phyloP scores from a whole-genome alignment of 2,797 vertebrate species.

The Lacerta bilineata region DNA sequence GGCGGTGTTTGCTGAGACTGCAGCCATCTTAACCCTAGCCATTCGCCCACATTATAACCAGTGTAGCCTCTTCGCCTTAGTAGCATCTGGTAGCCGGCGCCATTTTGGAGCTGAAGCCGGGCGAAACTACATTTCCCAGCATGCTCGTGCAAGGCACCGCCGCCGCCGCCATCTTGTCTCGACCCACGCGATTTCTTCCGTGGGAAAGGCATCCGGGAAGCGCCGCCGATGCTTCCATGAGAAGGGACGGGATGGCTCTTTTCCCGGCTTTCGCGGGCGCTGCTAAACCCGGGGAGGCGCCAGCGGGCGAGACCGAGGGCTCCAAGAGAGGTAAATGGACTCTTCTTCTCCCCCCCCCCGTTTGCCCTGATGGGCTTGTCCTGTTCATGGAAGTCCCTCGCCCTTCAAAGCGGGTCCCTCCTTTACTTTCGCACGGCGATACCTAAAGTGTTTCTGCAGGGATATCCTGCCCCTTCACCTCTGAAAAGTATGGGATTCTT shows the following conservation, averaged over 20 bases:
- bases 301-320: constrained; percentile 37
- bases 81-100: not conserved
- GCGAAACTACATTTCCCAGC: constrained; percentile 63
- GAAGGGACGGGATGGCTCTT: constrained; percentile 66
- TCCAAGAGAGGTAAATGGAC: constrained; percentile 66
- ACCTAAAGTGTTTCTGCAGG: not conserved
- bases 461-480: too few species aligned
- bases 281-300: constrained; percentile 6
- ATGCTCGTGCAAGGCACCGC: not conserved
- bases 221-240: accelerated
- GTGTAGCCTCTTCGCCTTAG: too few species aligned
- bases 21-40: too few species aligned
- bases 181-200: not conserved
- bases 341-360: accelerated
- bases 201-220: not conserved
- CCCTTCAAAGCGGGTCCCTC: not conserved
- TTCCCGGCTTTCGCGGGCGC: constrained; percentile 76
- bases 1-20: too few species aligned
- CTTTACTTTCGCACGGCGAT: not conserved
- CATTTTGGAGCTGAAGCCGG: not conserved
- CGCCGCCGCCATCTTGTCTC: constrained; percentile 57
- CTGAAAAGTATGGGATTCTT: too few species aligned
- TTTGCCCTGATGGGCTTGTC: not conserved
- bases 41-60: too few species aligned
- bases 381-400: not conserved